Base-by-base conservation (phyloP, 2,888 invertebrate genomes). In the Strigamia maritima region DNA sequence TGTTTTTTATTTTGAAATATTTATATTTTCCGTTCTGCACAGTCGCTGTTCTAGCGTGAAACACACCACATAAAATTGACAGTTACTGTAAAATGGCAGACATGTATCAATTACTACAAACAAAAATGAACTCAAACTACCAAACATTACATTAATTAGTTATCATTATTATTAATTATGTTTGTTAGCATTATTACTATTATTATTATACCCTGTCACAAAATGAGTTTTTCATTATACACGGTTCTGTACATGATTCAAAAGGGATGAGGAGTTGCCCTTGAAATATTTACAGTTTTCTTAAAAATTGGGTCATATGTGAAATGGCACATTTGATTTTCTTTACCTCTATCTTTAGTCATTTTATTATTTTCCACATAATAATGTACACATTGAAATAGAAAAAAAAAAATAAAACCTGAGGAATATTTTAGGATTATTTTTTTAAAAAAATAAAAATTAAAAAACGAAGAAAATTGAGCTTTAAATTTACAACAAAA, bases 201-300 rank as follows among this genome's bases (percentile, higher is more conserved):
- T 70, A 70, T 28, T 70, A 28, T 70, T 70, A n/a, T 70, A 70
- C 70, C 70, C 70, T 70, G 70, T 70, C 70, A 70, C 26, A 70
- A 70, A 60, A 70, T 70, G 70, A 70, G 70, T 70, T 54, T n/a
- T 54, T 70, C 70, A 70, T 70, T 70, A 70, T 70, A 70, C 70
- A 70, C 70, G 26, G 26, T 70, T 70, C 70, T 70, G 70, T 70
- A 70, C 70, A 70, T 28, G 70, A 16, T 70, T 26, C 26, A 70
- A 70, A 70, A 70, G 26, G 70, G 26, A 70, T 70, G 26, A 26
- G 70, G 24, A 12, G 8, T 28, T 70, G 26, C 70, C 70, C 28
- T 70, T 28, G 54, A 54, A 70, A 70, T 70, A 70, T 70, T 70
- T 70, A 70, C 70, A 70, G 22, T 60, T 70, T 70, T 54, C 12